Evolutionary conservation across 2,797 vertebrate species (phyloP).

Genomic region (Anableps anableps): DNA sequence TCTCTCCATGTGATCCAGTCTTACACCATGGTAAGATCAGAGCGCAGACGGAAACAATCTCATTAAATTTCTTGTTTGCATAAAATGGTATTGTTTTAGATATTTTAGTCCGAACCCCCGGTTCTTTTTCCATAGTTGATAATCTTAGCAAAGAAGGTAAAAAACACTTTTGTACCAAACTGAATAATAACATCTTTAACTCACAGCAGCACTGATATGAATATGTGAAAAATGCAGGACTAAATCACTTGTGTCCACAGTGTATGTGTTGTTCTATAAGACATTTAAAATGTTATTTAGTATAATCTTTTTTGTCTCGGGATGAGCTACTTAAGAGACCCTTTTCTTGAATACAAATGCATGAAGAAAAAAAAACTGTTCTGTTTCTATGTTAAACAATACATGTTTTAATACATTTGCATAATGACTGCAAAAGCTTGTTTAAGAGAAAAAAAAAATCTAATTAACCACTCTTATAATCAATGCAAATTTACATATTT

Average conservation of each 20-base stretch:
- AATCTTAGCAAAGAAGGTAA: constrained; percentile 1
- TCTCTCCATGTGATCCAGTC: not conserved
- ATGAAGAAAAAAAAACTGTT: constrained; percentile 26
- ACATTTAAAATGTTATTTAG: constrained; percentile 14
- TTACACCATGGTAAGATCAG: not conserved
- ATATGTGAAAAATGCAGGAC: not conserved
- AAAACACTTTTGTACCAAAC: not conserved
- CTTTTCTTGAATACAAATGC: constrained; percentile 36
- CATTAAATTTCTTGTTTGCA: not conserved
- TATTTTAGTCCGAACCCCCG: not conserved
- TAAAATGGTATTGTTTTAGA: not conserved
- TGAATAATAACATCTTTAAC: constrained; percentile 1
- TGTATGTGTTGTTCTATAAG: not conserved
- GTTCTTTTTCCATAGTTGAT: not conserved
- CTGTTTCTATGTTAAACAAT: constrained; percentile 37
- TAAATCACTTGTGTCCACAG: not conserved
- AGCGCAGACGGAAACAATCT: not conserved
- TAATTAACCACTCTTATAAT: constrained; percentile 51
- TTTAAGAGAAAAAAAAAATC: constrained; percentile 1
- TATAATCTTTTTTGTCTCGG: constrained; percentile 29
- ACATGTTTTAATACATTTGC: constrained; percentile 59
- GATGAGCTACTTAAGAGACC: constrained; percentile 34
- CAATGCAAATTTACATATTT: constrained; percentile 53
- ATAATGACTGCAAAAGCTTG: constrained; percentile 46
- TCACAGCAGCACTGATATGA: constrained; percentile 2